Evolutionary conservation across 2,888 invertebrate genomes (phyloP), one percentile per base, ranked within the genome.

Genomic region (Emmelina monodactyla): DNA sequence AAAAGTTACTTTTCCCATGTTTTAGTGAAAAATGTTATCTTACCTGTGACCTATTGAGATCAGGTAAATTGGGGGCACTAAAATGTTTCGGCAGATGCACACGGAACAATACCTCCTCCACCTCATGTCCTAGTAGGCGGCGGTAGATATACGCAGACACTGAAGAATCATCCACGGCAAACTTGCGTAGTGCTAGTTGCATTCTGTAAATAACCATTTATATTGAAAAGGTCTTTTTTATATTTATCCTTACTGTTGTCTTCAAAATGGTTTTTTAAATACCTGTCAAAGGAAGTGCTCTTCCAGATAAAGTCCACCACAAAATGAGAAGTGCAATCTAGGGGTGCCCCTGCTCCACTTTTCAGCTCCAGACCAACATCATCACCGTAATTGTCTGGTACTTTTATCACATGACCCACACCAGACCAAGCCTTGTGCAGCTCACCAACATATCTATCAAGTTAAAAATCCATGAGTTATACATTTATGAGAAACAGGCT

Each of bases 231-330:
- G n/a, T n/a, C n/a, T n/a, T n/a, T n/a, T n/a, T n/a, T n/a, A n/a
- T n/a, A n/a, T n/a, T n/a, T n/a, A n/a, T n/a, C n/a, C n/a, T n/a
- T n/a, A n/a, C n/a, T n/a, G n/a, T n/a, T n/a, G n/a, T n/a, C n/a
- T n/a, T n/a, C n/a, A n/a, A n/a, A n/a, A n/a, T n/a, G n/a, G n/a
- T n/a, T n/a, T n/a, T n/a, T n/a, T n/a, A n/a, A 19, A 6, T 51
- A 91, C 92, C 92, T 87, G 70, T 97, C 97, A 68, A 98, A 98
- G 15, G 95, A 95, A 1, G 97, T 98, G 45, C 97, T 95, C 68
- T 98, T 98, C 98, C 97, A 98, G 33, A 98, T 97, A 67, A 97
- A 99, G 70, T 99, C 98, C 3, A 98, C 95, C 0, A 95, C 94
- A 71, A 97, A 99, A 72, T 95, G 96, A 47, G 93, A 92, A 32